Percentiles rank a stretch among this genome's conserved stretches.
phyloP scores from a whole-genome alignment of 2,797 vertebrate species.

The Sebastes itinus region DNA sequence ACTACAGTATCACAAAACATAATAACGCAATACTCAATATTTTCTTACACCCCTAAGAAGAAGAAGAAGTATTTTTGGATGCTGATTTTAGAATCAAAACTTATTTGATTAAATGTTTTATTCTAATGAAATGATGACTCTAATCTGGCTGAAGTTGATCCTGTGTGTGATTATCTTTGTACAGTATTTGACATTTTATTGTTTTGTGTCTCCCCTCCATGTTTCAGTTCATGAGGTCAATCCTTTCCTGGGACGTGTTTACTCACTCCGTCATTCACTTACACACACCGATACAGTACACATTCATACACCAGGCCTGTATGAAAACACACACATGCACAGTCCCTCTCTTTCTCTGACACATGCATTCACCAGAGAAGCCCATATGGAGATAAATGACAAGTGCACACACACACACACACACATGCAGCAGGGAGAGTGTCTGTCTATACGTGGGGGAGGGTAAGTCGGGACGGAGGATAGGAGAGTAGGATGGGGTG shows the following conservation, averaged over 20 bases:
- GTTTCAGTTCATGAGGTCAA: constrained; percentile 38
- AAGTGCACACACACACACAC: constrained; percentile 25
- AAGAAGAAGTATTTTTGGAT: not conserved
- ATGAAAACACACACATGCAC: constrained; percentile 6
- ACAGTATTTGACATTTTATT: constrained; percentile 31
- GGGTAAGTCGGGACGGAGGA: constrained; percentile 39
- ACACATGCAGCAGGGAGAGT: constrained; percentile 32
- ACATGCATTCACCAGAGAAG: constrained; percentile 40
- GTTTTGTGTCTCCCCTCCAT: constrained; percentile 15
- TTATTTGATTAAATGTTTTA: constrained; percentile 10
- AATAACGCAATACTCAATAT: too few relatives aligned
- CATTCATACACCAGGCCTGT: not conserved
- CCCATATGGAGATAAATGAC: constrained; percentile 61
- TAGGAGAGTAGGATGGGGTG: constrained; percentile 23
- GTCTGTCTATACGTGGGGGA: constrained; percentile 68
- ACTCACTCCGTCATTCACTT: constrained; percentile 28
- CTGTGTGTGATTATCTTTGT: constrained; percentile 24
- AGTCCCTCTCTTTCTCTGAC: constrained; percentile 31
- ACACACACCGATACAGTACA: not conserved
- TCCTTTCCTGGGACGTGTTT: constrained; percentile 43
- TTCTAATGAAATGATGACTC: constrained; percentile 19
- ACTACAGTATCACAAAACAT: too few relatives aligned
- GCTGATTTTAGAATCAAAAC: not conserved
- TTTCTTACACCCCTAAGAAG: not conserved
- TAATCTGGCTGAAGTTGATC: not conserved